Base-by-base conservation (phyloP, 2,797 vertebrate species). In the Tenualosa thibaudeaui region DNA sequence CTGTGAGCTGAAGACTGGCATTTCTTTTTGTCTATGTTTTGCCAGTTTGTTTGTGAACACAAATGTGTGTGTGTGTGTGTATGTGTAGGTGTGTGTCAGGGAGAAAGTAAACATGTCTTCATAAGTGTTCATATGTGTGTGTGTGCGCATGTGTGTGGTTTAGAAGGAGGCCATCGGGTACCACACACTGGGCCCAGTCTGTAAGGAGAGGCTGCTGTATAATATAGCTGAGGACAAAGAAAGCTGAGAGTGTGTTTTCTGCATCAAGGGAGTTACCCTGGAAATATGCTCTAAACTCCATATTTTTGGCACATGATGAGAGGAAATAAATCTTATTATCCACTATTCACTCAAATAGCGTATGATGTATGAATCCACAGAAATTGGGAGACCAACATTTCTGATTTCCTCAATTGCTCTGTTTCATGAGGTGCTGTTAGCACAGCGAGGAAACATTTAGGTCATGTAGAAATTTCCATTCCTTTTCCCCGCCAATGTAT, bases 131-230 rank as follows among this genome's bases (percentile, higher is more conserved):
- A 31, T 71, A 31, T 71, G 65, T 71, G 65, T 75, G 68, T 75
- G 68, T 5, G 15, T 40, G 13, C 40, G 65, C 40, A 31, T 75
- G 68, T 75, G 68, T 5, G 15, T 40, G 13, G 68, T 40, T 75
- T 31, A 75, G 68, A 75, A 75, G 15, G 68, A 75, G 68, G 37
- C 31, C 68, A 75, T 19, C 5, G 68, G 68, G 68, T 40, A 75
- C 68, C 68, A 75, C 68, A 75, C 68, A 75, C 31, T 75, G 68
- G 40, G 68, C 31, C 37, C 68, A 75, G 37, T 15, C 68, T 75
- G 68, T 19, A 15, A 40, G 15, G 68, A 75, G 31, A 40, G 31
- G 37, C 68, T 40, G 6, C 31, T 75, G 68, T 75, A 75, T 37
- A 40, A 75, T 75, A 15, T 37, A 75, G 31, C 31, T 19, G 31